Base-by-base conservation (phyloP, 2,113 vertebrate species). In the Eubucco bourcierii region DNA sequence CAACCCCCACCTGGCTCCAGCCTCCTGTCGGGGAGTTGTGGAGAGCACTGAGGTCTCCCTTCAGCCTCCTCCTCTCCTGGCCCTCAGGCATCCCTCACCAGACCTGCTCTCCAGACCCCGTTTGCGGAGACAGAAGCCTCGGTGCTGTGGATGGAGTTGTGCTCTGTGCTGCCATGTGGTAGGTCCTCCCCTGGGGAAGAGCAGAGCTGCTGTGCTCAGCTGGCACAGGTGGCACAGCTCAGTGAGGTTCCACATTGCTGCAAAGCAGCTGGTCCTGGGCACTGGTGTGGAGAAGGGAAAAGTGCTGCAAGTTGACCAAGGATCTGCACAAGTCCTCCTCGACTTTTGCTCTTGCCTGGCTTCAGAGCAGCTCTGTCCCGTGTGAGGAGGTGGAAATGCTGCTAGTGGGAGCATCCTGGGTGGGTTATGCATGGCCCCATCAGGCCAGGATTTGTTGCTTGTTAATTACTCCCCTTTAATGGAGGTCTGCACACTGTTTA, bases 111-210 rank as follows among this genome's bases (percentile, higher is more conserved):
- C 47, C 47, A 47, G 47, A 47, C 9, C 47, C 47, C 21, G 23
- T n/a, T 28, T 29, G 25, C 23, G 60, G 64, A 46, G 88, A 7
- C 2, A n/a, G 74, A 72, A 19, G 14, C 28, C 53, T 25, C 7
- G 0, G 7, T 39, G 66, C 17, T 34, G 66, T 18, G 81, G 29
- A 5, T 4, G 0, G 31, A 0, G 0, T 41, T 78, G 56, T 41
- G 34, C 33, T 59, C 64, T 21, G 10, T 46, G 70, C 23, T 80
- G 7, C 53, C 23, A 1, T 0, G 11, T 19, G 50, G 24, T 10
- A 4, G 52, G 15, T 8, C n/a, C 17, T 46, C 31, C 6, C 88
- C 47, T 8, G 33, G 39, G 34, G 33, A 39, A 50, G 29, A 3
- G 55, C 4, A 3, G 13, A 13, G 14, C 33, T 33, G 47, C 68